These are phyloP conservation scores for Callospermophilus lateralis DNA, from an alignment of 2,113 vertebrate genomes.

Conservation along the genomic window DNA sequence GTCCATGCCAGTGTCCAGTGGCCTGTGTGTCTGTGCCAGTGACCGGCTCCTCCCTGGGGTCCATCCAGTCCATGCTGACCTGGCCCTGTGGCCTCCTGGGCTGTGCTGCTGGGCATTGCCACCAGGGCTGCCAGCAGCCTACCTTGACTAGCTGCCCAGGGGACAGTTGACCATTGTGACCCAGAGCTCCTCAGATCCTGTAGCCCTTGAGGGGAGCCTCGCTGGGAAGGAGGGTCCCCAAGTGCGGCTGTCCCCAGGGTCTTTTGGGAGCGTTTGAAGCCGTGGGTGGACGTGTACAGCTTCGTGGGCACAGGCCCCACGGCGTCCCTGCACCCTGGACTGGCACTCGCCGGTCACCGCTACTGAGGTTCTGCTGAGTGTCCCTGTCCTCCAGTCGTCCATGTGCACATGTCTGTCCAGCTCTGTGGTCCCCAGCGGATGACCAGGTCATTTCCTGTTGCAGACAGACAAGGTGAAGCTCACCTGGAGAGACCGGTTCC, in stretches of 20 bases:
- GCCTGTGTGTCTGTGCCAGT: background rate
- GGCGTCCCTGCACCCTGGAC: slow-evolving; percentile 50
- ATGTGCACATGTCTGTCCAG: accelerated
- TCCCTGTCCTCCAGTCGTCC: background rate
- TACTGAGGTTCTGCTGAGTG: background rate
- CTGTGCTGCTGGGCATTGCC: accelerated
- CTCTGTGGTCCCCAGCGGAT: background rate
- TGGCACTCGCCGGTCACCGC: slow-evolving; percentile 13
- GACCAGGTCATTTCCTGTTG: background rate
- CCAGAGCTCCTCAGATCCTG: background rate
- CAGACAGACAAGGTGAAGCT: slow-evolving; percentile 95
- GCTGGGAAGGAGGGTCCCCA: background rate
- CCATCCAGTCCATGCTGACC: background rate
- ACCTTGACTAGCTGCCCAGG: background rate
- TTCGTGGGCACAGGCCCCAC: background rate
- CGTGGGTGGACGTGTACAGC: too few relatives aligned
- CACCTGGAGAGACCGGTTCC: slow-evolving; percentile 96
- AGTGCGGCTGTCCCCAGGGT: background rate
- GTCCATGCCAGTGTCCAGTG: background rate
- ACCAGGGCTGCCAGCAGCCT: background rate
- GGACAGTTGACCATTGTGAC: background rate
- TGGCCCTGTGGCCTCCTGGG: background rate
- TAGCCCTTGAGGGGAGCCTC: background rate
- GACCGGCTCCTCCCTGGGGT: background rate
- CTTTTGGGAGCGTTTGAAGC: background rate